Evolutionary conservation across 2,113 vertebrate species (phyloP).

Genomic region (Syrrhaptes paradoxus): DNA sequence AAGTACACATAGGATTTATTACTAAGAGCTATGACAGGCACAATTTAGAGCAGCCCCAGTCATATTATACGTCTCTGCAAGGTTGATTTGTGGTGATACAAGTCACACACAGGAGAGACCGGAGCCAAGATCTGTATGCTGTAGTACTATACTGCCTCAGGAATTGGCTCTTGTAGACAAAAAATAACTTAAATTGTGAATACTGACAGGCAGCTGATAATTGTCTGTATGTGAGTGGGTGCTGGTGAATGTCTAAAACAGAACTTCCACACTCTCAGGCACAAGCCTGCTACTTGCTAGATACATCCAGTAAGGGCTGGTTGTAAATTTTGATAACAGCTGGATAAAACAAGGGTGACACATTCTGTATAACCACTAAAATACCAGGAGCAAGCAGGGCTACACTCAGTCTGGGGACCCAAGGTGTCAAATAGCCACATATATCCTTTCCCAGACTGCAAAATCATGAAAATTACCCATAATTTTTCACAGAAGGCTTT

Average conservation of each 20-base stretch:
- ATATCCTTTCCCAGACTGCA: background rate
- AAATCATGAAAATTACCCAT: background rate
- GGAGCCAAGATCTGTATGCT: background rate
- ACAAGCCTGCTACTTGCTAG: background rate
- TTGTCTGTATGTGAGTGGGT: background rate
- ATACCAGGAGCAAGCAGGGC: background rate
- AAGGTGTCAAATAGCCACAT: background rate
- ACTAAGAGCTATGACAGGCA: background rate
- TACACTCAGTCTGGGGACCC: background rate
- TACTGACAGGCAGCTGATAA: background rate
- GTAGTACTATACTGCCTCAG: fast-evolving
- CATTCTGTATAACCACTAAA: background rate
- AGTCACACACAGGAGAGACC: background rate
- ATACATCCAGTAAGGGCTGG: background rate
- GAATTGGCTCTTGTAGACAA: background rate
- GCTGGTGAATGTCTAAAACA: background rate
- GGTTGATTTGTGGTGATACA: background rate
- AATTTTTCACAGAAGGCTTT: background rate
- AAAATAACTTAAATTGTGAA: background rate
- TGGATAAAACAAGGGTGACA: background rate
- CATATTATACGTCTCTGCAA: background rate
- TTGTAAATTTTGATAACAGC: background rate
- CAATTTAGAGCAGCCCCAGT: background rate
- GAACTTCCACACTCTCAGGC: background rate
- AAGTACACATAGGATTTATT: background rate